These are phyloP conservation scores for Bufo gargarizans DNA, from an alignment of 2,113 vertebrate species.

Conservation along the genomic window DNA sequence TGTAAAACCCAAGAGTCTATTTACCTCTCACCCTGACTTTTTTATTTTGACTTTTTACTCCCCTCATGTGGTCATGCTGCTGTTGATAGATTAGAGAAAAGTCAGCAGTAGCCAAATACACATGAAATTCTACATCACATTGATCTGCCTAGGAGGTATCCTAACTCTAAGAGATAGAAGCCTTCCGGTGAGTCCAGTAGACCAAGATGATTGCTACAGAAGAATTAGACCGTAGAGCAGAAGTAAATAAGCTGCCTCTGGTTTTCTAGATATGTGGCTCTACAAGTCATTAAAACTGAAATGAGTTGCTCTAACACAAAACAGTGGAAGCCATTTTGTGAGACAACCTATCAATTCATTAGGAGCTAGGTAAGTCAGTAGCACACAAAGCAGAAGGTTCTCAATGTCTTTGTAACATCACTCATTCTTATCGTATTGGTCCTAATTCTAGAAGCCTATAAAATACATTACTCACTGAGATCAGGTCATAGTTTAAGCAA, in stretches of 20 bases:
- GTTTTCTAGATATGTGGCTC: neutral
- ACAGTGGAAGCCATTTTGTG: neutral
- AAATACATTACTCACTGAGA: no score
- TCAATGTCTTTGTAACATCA: neutral
- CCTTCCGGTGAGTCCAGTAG: neutral
- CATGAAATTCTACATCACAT: slow-evolving; percentile 1
- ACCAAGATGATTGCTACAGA: neutral
- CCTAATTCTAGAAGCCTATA: no score
- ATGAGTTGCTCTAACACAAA: neutral
- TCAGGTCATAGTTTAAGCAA: no score
- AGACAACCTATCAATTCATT: neutral
- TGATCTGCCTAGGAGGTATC: slow-evolving; percentile 8
- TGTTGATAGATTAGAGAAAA: slow-evolving; percentile 32
- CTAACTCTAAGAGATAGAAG: neutral
- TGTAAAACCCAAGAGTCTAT: slow-evolving; percentile 23
- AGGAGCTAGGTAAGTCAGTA: neutral
- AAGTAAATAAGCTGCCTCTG: neutral
- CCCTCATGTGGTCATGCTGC: slow-evolving; percentile 32
- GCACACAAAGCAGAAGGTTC: neutral
- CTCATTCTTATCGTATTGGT: neutral
- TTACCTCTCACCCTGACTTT: neutral
- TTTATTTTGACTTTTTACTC: neutral
- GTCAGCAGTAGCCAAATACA: slow-evolving; percentile 8
- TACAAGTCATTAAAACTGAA: neutral
- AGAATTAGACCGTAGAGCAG: neutral